Evolutionary conservation across 1,140 invertebrate genomes (phyloP).

Genomic region (Brachionus manjavacas): DNA sequence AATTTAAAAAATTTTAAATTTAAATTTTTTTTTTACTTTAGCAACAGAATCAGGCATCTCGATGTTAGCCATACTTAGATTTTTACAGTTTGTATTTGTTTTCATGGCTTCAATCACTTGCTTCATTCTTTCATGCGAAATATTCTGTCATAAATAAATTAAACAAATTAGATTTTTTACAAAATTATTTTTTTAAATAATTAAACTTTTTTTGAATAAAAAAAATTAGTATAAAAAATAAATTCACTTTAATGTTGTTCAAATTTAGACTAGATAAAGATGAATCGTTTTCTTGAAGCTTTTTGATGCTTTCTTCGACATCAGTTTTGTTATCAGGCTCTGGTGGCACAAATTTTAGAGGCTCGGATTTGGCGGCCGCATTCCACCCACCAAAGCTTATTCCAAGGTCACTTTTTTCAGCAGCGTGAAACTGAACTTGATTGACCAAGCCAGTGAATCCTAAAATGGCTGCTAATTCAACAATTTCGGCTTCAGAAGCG

Average conservation of each 20-base stretch:
- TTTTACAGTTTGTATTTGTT: conserved; percentile 83
- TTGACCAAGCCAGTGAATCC: conserved; percentile 99
- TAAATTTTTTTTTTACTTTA: conserved; percentile 52
- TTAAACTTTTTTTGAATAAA: no score
- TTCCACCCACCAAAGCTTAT: conserved; percentile 33
- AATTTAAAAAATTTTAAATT: not conserved
- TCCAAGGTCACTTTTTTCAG: conserved; percentile 50
- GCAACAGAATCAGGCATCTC: conserved; percentile 82
- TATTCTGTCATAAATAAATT: conserved; percentile 67
- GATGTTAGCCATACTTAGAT: conserved; percentile 84
- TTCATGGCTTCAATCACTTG: conserved; percentile 80
- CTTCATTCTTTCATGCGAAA: conserved; percentile 89
- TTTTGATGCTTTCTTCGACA: conserved; percentile 79
- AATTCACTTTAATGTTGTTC: conserved; percentile 83
- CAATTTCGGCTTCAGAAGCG: conserved; percentile 94
- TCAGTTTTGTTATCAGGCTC: conserved; percentile 91
- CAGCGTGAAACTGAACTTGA: conserved; percentile 98
- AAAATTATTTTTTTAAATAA: no score
- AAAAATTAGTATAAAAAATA: not conserved
- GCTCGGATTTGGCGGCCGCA: conserved; percentile 82
- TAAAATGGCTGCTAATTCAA: conserved; percentile 94
- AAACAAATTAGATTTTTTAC: not conserved
- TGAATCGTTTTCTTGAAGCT: conserved; percentile 78
- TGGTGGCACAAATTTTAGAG: conserved; percentile 76
- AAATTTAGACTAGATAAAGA: conserved; percentile 82